These are phyloP conservation scores for Danio kyathit DNA, from an alignment of 2,797 vertebrate species.

Conservation along the genomic window DNA sequence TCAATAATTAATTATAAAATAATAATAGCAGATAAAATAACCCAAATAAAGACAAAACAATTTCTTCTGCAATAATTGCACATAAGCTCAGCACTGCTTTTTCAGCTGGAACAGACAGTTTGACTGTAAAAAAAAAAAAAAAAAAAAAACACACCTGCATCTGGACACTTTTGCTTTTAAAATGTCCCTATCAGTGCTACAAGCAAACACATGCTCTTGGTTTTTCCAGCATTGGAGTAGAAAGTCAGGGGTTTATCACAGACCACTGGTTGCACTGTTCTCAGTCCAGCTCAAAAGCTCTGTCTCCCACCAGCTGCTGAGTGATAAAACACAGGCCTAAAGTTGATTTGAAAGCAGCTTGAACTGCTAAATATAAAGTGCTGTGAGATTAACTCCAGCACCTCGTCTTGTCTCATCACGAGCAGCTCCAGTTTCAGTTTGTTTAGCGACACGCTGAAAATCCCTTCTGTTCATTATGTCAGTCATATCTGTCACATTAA, in stretches of 20 bases:
- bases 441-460: background rate
- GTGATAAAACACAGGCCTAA: conserved; percentile 27
- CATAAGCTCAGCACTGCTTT: background rate
- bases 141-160: background rate
- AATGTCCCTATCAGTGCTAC: background rate
- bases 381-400: conserved; percentile 29
- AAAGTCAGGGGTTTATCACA: background rate
- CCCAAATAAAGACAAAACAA: too few relatives aligned
- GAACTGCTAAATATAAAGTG: conserved; percentile 44
- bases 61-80: background rate
- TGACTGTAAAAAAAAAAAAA: background rate
- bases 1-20: too few relatives aligned
- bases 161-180: background rate
- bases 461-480: conserved; percentile 16
- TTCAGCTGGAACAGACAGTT: background rate
- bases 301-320: conserved; percentile 14
- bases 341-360: conserved; percentile 50
- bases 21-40: too few relatives aligned
- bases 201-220: background rate
- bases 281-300: conserved; percentile 11
- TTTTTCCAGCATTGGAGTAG: background rate
- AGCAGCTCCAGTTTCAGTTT: background rate
- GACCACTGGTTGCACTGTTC: conserved; percentile 19
- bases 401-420: conserved; percentile 6
- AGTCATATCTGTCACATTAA: conserved; percentile 33